phyloP scores from a whole-genome alignment of 2,797 vertebrate species.

The Hephaestus fuliginosus region DNA sequence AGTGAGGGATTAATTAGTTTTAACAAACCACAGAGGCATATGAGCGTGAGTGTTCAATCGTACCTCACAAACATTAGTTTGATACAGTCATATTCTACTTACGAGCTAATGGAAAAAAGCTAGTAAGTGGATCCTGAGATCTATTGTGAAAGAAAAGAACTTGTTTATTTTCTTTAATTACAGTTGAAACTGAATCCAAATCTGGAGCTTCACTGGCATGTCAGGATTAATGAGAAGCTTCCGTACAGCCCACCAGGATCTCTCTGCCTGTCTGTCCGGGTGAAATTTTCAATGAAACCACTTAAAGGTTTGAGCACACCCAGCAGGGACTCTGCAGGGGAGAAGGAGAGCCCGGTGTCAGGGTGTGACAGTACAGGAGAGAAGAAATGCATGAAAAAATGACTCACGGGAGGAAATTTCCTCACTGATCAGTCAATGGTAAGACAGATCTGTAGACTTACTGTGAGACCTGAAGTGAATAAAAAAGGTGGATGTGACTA shows the following conservation, averaged over 20 bases:
- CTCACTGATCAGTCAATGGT: neutral
- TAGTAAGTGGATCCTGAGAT: no score
- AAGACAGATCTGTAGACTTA: neutral
- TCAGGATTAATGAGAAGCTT: neutral
- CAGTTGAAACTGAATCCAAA: neutral
- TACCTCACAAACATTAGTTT: neutral
- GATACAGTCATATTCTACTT: neutral
- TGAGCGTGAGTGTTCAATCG: neutral
- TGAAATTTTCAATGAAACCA: constrained; percentile 15
- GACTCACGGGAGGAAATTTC: neutral
- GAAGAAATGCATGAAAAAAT: neutral
- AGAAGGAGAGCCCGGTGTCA: neutral
- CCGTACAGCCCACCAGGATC: neutral
- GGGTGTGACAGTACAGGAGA: neutral
- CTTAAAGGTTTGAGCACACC: neutral
- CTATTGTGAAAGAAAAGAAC: neutral
- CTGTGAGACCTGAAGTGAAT: constrained; percentile 3
- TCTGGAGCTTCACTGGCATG: neutral
- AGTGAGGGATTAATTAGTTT: no score
- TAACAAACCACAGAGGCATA: neutral
- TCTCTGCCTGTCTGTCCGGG: constrained; percentile 7
- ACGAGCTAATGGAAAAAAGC: neutral
- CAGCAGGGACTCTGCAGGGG: neutral
- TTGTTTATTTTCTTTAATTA: neutral
- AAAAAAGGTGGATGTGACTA: neutral